phyloP scores from a whole-genome alignment of 2,888 invertebrate species.

The Cephus pulcher region DNA sequence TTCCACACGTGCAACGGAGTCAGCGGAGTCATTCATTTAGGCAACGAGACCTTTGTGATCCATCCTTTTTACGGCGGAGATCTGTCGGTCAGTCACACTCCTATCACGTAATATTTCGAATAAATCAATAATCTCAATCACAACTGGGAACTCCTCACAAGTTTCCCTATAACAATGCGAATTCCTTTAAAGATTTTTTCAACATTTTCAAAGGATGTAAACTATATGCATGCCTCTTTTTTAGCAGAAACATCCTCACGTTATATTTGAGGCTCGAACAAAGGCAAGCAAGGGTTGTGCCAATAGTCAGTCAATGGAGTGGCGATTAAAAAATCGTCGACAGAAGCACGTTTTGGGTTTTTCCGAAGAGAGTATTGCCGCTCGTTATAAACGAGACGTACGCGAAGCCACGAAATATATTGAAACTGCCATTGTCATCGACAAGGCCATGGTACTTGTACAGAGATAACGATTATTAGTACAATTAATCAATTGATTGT shows the following conservation, averaged over 20 bases:
- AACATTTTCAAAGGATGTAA: slow-evolving; percentile 17
- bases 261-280: slow-evolving; percentile 94
- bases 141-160: not conserved
- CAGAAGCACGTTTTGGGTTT: slow-evolving; percentile 71
- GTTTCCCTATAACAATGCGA: too few species aligned
- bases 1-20: slow-evolving; percentile 99
- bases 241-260: slow-evolving; percentile 97
- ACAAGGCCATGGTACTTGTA: slow-evolving; percentile 87
- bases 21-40: slow-evolving; percentile 96
- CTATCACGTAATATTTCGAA: not conserved
- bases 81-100: slow-evolving; percentile 85
- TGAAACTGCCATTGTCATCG: slow-evolving; percentile 94
- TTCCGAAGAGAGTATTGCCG: slow-evolving; percentile 56
- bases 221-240: slow-evolving; percentile 70
- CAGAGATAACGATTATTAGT: not conserved
- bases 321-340: slow-evolving; percentile 75
- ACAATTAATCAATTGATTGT: not conserved
- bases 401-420: slow-evolving; percentile 93
- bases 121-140: not conserved
- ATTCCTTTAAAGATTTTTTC: not conserved
- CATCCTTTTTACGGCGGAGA: slow-evolving; percentile 98
- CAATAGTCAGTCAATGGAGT: slow-evolving; percentile 81
- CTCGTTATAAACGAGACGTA: slow-evolving; percentile 79
- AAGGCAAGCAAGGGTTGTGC: slow-evolving; percentile 94
- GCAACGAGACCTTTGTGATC: slow-evolving; percentile 98